Percentiles rank a stretch among this genome's conserved stretches.
phyloP scores from a whole-genome alignment of 1,140 invertebrate genomes.

The Leptonema lineaticorne region DNA sequence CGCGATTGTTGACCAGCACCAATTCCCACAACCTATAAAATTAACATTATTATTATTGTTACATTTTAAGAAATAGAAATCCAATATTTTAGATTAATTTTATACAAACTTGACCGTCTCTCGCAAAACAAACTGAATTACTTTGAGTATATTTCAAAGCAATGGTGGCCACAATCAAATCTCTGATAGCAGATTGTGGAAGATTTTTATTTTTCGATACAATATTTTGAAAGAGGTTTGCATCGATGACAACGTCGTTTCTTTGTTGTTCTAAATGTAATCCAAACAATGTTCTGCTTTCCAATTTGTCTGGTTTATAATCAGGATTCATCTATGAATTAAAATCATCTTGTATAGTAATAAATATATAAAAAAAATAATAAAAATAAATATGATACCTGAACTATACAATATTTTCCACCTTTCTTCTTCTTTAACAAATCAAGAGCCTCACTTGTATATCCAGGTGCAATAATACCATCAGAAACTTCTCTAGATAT shows the following conservation, averaged over 20 bases:
- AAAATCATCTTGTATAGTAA: neutral
- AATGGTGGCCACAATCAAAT: slow-evolving; percentile 94
- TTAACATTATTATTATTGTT: too few species aligned
- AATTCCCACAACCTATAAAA: slow-evolving; percentile 87
- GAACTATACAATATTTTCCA: slow-evolving; percentile 88
- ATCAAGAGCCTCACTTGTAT: slow-evolving; percentile 77
- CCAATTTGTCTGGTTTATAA: slow-evolving; percentile 79
- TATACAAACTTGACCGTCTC: slow-evolving; percentile 54
- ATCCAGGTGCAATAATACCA: slow-evolving; percentile 94
- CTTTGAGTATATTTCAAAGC: slow-evolving; percentile 98
- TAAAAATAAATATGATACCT: slow-evolving; percentile 52
- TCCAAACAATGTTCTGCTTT: slow-evolving; percentile 88
- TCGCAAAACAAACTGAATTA: slow-evolving; percentile 90
- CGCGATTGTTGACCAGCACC: slow-evolving; percentile 97
- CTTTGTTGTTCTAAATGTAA: slow-evolving; percentile 88
- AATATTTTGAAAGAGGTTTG: slow-evolving; percentile 79
- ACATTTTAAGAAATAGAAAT: neutral
- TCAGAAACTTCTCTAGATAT: slow-evolving; percentile 88
- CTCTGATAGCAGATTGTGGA: slow-evolving; percentile 74
- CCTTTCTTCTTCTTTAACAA: slow-evolving; percentile 96
- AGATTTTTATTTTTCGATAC: slow-evolving; percentile 75
- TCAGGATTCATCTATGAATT: slow-evolving; percentile 77
- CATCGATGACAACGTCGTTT: slow-evolving; percentile 86
- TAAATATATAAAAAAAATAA: neutral
- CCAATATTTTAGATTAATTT: neutral